Evolutionary conservation across 2,113 vertebrate species (phyloP), one percentile per base, ranked within the genome.

Genomic region (Psilopsiagon aurifrons): DNA sequence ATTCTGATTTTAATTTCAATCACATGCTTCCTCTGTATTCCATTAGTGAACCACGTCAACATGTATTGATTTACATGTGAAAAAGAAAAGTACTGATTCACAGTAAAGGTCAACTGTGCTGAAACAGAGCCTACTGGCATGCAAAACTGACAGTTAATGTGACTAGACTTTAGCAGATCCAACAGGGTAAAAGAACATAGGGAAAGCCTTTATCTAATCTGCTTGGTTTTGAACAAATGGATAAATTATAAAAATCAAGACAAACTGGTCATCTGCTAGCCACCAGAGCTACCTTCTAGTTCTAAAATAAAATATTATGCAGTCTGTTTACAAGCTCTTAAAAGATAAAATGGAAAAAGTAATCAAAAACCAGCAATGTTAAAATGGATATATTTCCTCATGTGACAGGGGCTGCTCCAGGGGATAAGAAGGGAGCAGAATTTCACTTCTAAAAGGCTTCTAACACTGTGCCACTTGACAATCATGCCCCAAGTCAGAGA

Each of bases 1-100:
- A 71, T 93, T 77, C 46, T 74, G 62, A 67, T 77, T 88, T 82
- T 94, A 12, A 75, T 86, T 90, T 93, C 78, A 88, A 78, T 92
- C 60, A 63, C 63, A 43, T 54, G 25, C 9, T 95, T 85, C 75
- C 67, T 88, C 71, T 81, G n/a, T 90, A 70, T 86, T 83, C 86
- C 11, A n/a, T 71, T 92, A 64, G 44, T 49, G 51, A 90, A 19
- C 49, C 5, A 29, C 80, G 28, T 88, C 78, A 96, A 51, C 62
- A 43, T 1, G 0, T 95, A 85, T 77, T 88, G 87, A 92, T 91
- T 90, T 87, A 80, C 46, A 80, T 17, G 16, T 69, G 12, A 83
- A 89, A 86, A 90, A 41, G 16, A 77, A 54, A 91, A 93, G 37
- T 63, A 86, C 43, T 46, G 41, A 95, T 83, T 91, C 82, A 90